These are phyloP conservation scores for Pogonophryne albipinna DNA, from an alignment of 2,797 vertebrate genomes.

Conservation along the genomic window DNA sequence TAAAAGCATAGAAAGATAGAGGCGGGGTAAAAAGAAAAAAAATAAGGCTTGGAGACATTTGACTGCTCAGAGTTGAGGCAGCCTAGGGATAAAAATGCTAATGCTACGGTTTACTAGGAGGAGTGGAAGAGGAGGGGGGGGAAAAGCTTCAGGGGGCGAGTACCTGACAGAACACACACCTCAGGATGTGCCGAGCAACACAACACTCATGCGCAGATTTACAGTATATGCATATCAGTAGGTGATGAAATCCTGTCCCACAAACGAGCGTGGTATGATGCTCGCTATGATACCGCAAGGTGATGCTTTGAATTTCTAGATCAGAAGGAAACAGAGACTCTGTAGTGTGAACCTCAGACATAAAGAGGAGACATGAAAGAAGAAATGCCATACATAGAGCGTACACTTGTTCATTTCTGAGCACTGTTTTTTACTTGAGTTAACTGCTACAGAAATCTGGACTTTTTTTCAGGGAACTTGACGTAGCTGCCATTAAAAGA, in stretches of 20 bases:
- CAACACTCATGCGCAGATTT: constrained; percentile 24
- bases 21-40: not conserved
- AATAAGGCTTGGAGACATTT: constrained; percentile 69
- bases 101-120: constrained; percentile 70
- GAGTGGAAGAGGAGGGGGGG: constrained; percentile 40
- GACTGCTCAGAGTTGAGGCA: constrained; percentile 65
- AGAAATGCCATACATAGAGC: not conserved
- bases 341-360: constrained; percentile 17
- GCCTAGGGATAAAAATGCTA: constrained; percentile 72
- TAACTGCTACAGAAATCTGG: constrained; percentile 18
- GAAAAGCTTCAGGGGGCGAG: constrained; percentile 62
- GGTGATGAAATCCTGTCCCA: constrained; percentile 52
- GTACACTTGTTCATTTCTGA: constrained; percentile 27
- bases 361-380: constrained; percentile 23
- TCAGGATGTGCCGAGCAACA: constrained; percentile 75
- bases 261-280: constrained; percentile 28
- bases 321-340: constrained; percentile 49
- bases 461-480: constrained; percentile 17
- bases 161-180: constrained; percentile 87
- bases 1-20: constrained; percentile 52
- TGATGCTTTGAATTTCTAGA: constrained; percentile 48
- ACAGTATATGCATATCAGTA: constrained; percentile 57
- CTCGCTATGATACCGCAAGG: constrained; percentile 44
- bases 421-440: constrained; percentile 4
- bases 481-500: constrained; percentile 22